These are phyloP conservation scores for Hydrotaea cyrtoneurina DNA, from an alignment of 2,888 invertebrate genomes.

Conservation along the genomic window DNA sequence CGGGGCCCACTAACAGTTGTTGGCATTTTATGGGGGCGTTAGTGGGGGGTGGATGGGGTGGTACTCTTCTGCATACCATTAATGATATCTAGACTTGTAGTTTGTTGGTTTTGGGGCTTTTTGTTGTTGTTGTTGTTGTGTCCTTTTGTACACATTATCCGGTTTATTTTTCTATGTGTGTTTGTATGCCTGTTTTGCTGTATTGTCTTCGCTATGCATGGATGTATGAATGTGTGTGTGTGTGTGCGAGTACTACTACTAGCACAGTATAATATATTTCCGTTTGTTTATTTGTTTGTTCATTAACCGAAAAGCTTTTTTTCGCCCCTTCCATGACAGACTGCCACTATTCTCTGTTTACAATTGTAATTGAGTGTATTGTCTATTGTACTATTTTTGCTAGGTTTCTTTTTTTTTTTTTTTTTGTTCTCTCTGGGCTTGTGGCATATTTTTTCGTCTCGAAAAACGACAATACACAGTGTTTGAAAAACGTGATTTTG, in stretches of 20 bases:
- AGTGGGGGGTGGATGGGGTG: not conserved
- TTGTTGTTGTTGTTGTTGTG: no score
- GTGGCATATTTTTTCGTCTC: constrained; percentile 16
- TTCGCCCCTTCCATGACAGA: constrained; percentile 24
- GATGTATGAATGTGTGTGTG: not conserved
- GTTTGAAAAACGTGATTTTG: no score
- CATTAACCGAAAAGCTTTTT: constrained; percentile 60
- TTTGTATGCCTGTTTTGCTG: not conserved
- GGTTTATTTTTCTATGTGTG: constrained; percentile 2
- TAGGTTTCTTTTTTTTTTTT: no score
- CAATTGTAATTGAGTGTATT: constrained; percentile 53
- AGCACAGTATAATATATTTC: constrained; percentile 36
- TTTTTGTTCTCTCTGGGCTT: not conserved
- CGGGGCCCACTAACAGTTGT: not conserved
- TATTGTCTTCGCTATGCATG: constrained; percentile 6
- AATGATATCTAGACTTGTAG: constrained; percentile 18
- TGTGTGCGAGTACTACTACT: no score
- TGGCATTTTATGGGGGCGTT: not conserved
- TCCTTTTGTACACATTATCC: constrained; percentile 42
- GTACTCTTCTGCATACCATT: not conserved
- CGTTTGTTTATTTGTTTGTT: constrained; percentile 46
- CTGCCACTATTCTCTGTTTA: constrained; percentile 21
- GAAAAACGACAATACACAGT: not conserved
- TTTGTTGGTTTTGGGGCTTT: not conserved
- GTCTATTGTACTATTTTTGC: constrained; percentile 42